Percentiles rank a stretch among this genome's conserved stretches.
Evolutionary conservation across 2,888 invertebrate species (phyloP).

Genomic region (Stenodema calcarata): DNA sequence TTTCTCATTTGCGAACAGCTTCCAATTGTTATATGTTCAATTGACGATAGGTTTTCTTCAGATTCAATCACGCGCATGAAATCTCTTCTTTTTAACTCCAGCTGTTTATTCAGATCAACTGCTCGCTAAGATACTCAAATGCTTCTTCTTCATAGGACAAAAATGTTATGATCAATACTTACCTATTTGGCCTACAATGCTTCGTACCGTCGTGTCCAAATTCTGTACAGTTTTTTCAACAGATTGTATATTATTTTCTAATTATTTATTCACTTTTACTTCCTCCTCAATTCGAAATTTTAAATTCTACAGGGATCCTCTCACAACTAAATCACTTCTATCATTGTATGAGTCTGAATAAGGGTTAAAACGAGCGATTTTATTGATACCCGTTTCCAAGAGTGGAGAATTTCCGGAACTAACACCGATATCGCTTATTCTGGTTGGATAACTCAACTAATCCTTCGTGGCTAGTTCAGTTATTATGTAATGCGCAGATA

Average conservation of each 20-base stretch:
- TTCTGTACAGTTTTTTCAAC: background rate
- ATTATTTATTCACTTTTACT: background rate
- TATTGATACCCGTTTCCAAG: background rate
- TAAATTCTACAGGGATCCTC: background rate
- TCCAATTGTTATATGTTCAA: no score
- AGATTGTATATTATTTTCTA: background rate
- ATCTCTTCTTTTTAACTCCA: background rate
- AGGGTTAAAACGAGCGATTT: no score
- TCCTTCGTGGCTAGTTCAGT: no score
- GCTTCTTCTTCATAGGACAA: background rate
- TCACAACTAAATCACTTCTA: no score
- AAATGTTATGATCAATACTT: slow-evolving; percentile 41
- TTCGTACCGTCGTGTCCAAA: background rate
- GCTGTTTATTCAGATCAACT: background rate
- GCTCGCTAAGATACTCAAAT: background rate
- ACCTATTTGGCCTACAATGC: slow-evolving; percentile 31
- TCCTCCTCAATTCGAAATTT: background rate
- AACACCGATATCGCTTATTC: no score
- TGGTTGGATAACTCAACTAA: no score
- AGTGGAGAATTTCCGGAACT: background rate
- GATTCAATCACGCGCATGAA: background rate
- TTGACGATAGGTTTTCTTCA: no score
- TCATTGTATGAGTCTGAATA: no score
- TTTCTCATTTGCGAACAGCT: no score
- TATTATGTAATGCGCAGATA: no score